Conservation (phyloP, 2,113 vertebrate species). For the Brachyistius frenatus region DNA sequence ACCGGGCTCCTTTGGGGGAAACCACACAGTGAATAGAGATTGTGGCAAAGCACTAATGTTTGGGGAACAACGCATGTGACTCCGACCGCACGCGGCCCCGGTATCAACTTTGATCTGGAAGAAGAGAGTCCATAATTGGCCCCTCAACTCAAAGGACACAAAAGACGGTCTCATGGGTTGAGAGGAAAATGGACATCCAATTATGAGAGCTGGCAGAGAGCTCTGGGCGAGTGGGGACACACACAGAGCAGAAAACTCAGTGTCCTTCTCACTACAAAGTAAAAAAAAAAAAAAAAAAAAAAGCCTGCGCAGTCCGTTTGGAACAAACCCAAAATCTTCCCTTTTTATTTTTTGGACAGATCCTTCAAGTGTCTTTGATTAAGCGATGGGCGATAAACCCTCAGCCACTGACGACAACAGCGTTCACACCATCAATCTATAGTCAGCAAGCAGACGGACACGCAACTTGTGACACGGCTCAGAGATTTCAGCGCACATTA, state of each 20-base stretch:
- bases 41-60: conserved; percentile 49
- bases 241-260: conserved; percentile 19
- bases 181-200: conserved; percentile 57
- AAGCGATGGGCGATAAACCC: background rate
- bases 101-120: conserved; percentile 67
- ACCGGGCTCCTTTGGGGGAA: conserved; percentile 9
- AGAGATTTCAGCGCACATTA: conserved; percentile 27
- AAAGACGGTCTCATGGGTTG: conserved; percentile 55
- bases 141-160: conserved; percentile 52
- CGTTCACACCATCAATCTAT: conserved; percentile 4
- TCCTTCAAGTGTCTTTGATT: conserved; percentile 37
- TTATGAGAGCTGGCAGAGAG: conserved; percentile 53
- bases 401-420: conserved; percentile 40
- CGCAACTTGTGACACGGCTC: conserved; percentile 53
- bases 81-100: conserved; percentile 18
- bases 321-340: conserved; percentile 42
- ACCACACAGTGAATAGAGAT: conserved; percentile 40
- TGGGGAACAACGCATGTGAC: conserved; percentile 57
- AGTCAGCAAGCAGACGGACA: conserved; percentile 26
- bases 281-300: conserved; percentile 9
- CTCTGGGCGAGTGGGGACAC: conserved; percentile 14
- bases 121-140: conserved; percentile 54
- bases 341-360: conserved; percentile 27
- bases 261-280: background rate
- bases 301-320: conserved; percentile 7